phyloP scores from a whole-genome alignment of 2,797 vertebrate species.

The Orientallactaga sibirica region DNA sequence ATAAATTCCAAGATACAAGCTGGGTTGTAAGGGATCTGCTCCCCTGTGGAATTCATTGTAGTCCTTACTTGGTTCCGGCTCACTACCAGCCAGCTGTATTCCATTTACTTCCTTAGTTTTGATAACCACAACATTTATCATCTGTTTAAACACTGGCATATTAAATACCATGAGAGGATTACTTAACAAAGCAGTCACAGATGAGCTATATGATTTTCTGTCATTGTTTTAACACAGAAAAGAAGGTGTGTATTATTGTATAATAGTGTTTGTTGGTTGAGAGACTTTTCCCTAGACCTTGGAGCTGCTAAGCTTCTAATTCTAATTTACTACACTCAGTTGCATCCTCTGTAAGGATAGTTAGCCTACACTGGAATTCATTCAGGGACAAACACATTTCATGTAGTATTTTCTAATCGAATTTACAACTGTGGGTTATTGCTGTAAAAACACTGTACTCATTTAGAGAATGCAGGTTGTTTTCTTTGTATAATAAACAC shows the following conservation, averaged over 20 bases:
- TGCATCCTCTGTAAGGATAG: not conserved
- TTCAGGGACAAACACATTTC: not conserved
- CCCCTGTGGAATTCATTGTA: slow-evolving; percentile 9
- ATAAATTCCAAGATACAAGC: not conserved
- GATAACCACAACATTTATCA: slow-evolving; percentile 61
- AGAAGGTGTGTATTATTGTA: slow-evolving; percentile 12
- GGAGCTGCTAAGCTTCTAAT: not conserved
- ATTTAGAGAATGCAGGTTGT: slow-evolving; percentile 40
- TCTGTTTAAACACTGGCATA: slow-evolving; percentile 61
- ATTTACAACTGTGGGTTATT: not conserved
- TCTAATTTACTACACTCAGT: not conserved
- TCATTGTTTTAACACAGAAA: slow-evolving; percentile 53
- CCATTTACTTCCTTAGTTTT: slow-evolving; percentile 68
- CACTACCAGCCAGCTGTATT: slow-evolving; percentile 13
- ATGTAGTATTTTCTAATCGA: not conserved
- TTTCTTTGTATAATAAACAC: slow-evolving; percentile 57
- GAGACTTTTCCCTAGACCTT: not conserved
- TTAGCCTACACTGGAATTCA: not conserved
- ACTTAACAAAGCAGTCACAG: slow-evolving; percentile 67
- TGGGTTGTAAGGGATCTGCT: not conserved
- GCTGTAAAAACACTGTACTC: slow-evolving; percentile 7
- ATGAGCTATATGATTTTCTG: slow-evolving; percentile 39
- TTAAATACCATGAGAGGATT: slow-evolving; percentile 77
- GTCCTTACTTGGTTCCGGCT: slow-evolving; percentile 20
- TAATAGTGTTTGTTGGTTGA: not conserved